Evolutionary conservation across 2,888 invertebrate genomes (phyloP).

Genomic region (Standfussiana lucernea): DNA sequence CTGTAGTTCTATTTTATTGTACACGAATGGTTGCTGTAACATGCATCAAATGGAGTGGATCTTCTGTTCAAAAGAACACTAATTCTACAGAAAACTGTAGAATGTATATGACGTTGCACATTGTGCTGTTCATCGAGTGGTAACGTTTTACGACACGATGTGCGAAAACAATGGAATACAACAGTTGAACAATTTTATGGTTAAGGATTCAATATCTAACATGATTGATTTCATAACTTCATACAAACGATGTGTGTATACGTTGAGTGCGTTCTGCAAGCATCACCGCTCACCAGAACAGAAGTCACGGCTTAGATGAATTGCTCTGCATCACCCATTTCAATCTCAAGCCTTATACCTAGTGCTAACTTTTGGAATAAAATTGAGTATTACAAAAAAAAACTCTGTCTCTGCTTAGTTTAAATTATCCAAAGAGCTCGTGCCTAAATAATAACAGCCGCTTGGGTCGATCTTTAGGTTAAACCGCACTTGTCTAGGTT

Average conservation of each 20-base stretch:
- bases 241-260: background rate
- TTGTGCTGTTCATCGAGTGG: background rate
- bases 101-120: background rate
- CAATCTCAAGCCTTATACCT: background rate
- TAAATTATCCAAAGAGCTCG: background rate
- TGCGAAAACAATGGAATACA: slow-evolving; percentile 11
- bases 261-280: background rate
- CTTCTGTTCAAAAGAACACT: too few species aligned
- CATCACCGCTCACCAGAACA: background rate
- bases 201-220: background rate
- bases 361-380: background rate
- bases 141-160: slow-evolving; percentile 28
- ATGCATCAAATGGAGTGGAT: background rate
- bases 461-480: background rate
- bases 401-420: background rate
- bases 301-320: background rate
- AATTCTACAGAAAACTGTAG: too few species aligned
- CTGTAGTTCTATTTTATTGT: background rate
- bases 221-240: background rate
- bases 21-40: background rate
- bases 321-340: background rate
- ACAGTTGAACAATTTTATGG: slow-evolving; percentile 1
- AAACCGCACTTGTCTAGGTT: background rate
- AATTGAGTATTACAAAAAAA: background rate
- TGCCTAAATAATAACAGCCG: background rate